Base-by-base conservation (phyloP, 2,113 vertebrate species). In the Anas platyrhynchos region DNA sequence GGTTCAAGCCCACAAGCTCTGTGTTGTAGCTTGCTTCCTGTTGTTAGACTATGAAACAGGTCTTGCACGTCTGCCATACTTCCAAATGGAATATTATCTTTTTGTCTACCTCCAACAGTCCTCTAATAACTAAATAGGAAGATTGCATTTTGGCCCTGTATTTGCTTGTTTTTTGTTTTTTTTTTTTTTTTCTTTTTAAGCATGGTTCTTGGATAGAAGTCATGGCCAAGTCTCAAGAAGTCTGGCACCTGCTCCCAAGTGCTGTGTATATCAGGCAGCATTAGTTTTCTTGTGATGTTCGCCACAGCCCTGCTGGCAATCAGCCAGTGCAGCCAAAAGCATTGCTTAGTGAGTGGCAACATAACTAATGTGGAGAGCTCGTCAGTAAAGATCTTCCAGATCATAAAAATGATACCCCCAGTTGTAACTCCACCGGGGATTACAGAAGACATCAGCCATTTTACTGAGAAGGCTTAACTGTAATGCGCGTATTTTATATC, bases 81-180 rank as follows among this genome's bases (percentile, higher is more conserved):
- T 44, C 12, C 4, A 48, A 55, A 61, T 9, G 46, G 27, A 61
- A 5, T 20, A 31, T 32, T 58, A 43, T 21, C 27, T 11, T 41
- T 41, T 65, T 69, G 73, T 54, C 36, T 31, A 20, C 43, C 41
- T 52, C 9, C 14, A 38, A 2, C 26, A 20, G 14, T 26, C 58
- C 52, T 27, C 22, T 36, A 23, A 7, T 48, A 29, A 27, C 52
- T 25, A 25, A 29, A 16, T 11, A 54, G 36, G 41, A 16, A 32
- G 22, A 32, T 65, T 0, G 1, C 7, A 1, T 12, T 44, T 4
- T 50, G 29, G 41, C 59, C 20, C 9, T 23, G 25, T 34, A 29
- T 31, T 50, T 41, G 32, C 36, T 20, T 25, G 1, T 44, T 63
- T 38, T 48, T 34, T 34, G 34, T 34, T 34, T 34, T 34, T 36